Conservation (phyloP, 1,140 invertebrate genomes). For the Drosophila asahinai region DNA sequence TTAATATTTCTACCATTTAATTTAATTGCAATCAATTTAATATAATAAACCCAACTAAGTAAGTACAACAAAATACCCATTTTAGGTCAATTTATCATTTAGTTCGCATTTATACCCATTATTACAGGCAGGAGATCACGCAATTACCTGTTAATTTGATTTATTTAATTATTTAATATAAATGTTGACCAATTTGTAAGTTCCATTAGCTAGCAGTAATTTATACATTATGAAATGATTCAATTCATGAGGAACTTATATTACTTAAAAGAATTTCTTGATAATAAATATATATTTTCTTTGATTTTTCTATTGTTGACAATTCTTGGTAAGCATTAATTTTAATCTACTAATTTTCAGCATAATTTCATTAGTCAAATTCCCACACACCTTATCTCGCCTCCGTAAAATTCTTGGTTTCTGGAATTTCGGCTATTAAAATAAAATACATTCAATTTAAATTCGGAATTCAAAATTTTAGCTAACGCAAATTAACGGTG, state of each 20-base stretch:
- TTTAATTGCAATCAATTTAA: conserved; percentile 3
- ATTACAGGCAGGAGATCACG: not conserved
- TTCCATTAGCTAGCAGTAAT: too few species aligned
- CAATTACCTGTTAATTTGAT: not conserved
- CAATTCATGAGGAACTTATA: too few species aligned
- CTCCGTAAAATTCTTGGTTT: not conserved
- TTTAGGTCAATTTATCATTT: conserved; percentile 2
- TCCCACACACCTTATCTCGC: conserved; percentile 4
- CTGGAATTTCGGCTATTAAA: not conserved
- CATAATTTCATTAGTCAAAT: not conserved
- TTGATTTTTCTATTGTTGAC: too few species aligned
- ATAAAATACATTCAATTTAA: conserved; percentile 10
- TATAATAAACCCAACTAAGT: not conserved
- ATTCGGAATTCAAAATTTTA: conserved; percentile 16
- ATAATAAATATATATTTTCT: not conserved
- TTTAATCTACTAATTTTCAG: not conserved
- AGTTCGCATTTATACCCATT: not conserved
- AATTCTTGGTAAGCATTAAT: not conserved
- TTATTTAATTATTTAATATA: not conserved
- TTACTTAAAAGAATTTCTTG: not conserved
- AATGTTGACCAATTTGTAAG: not conserved
- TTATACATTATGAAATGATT: not conserved
- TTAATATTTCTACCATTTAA: not conserved
- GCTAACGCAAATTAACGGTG: conserved; percentile 15
- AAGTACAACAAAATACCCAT: not conserved